These are phyloP conservation scores for Phenganax stokvisi DNA, from an alignment of 92 coral and sea anemone genomes.

Conservation along the genomic window DNA sequence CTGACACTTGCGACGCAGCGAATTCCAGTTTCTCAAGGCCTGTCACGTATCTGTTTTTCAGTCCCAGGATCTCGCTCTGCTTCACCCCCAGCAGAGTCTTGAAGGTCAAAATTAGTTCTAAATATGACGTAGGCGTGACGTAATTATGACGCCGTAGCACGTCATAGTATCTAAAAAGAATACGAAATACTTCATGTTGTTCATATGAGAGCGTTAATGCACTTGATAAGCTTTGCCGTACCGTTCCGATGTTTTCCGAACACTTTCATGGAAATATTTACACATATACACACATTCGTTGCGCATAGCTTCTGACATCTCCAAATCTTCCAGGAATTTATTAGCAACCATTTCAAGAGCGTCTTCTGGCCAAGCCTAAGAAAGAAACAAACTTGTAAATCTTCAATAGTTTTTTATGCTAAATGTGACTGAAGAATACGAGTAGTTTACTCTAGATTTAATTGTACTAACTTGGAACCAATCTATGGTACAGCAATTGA, in stretches of 20 bases:
- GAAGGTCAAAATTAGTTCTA: slow-evolving; percentile 94
- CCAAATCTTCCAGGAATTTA: slow-evolving; percentile 94
- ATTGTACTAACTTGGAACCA: slow-evolving; percentile 83
- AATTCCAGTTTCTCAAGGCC: slow-evolving; percentile 95
- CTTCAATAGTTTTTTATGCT: too few relatives aligned
- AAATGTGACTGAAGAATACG: background rate
- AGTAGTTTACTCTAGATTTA: background rate
- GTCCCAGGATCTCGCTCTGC: slow-evolving; percentile 82
- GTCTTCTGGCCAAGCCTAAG: slow-evolving; percentile 99
- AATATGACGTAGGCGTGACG: slow-evolving; percentile 98
- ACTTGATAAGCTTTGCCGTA: slow-evolving; percentile 3
- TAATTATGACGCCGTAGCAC: slow-evolving; percentile 86
- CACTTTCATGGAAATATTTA: slow-evolving; percentile 99
- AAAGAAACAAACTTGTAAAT: background rate
- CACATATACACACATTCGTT: slow-evolving; percentile 92
- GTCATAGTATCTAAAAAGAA: slow-evolving; percentile 61
- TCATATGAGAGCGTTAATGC: background rate
- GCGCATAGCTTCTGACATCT: slow-evolving; percentile 72
- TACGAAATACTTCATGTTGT: background rate
- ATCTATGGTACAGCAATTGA: slow-evolving; percentile 98
- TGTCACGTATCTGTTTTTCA: slow-evolving; percentile 78
- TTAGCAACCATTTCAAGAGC: slow-evolving; percentile 99
- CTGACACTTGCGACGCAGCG: slow-evolving; percentile 97
- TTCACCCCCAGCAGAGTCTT: slow-evolving; percentile 84
- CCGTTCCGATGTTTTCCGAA: slow-evolving; percentile 80